Evolutionary conservation across 2,113 vertebrate species (phyloP).

Genomic region (Chloebia gouldiae): DNA sequence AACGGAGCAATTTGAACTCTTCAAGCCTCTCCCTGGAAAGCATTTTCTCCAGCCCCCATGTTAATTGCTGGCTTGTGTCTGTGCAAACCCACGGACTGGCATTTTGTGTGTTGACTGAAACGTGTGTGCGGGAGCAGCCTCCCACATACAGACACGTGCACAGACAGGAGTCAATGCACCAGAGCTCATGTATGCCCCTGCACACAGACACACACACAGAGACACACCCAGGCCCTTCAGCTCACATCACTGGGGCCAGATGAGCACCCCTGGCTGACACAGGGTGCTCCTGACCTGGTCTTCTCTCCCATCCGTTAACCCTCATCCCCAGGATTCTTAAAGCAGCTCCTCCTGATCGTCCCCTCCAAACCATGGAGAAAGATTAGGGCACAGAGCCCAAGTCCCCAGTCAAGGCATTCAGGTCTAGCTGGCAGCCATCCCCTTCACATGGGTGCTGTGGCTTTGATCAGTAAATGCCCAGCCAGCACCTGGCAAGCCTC

Average conservation of each 20-base stretch:
- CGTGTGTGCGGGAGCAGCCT: not conserved
- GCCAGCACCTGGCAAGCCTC: not conserved
- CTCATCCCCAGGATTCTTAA: not conserved
- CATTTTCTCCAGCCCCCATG: not conserved
- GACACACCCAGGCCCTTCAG: not conserved
- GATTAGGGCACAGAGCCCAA: fast-evolving
- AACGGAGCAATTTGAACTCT: not conserved
- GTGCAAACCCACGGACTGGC: not conserved
- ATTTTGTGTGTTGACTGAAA: not conserved
- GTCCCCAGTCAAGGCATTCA: not conserved
- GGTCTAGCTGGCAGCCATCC: not conserved
- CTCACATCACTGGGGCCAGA: not conserved
- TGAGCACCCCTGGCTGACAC: not conserved
- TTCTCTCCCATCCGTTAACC: not conserved
- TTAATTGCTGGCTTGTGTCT: not conserved
- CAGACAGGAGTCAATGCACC: fast-evolving
- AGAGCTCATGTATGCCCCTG: not conserved
- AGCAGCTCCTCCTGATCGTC: not conserved
- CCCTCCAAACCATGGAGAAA: not conserved
- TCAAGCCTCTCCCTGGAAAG: not conserved
- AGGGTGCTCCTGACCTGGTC: not conserved
- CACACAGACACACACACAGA: not conserved
- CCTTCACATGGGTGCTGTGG: not conserved
- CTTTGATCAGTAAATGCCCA: not conserved
- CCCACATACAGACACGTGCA: not conserved